Conservation (phyloP, 2,888 invertebrate genomes). For the Coelinius sp. region DNA sequence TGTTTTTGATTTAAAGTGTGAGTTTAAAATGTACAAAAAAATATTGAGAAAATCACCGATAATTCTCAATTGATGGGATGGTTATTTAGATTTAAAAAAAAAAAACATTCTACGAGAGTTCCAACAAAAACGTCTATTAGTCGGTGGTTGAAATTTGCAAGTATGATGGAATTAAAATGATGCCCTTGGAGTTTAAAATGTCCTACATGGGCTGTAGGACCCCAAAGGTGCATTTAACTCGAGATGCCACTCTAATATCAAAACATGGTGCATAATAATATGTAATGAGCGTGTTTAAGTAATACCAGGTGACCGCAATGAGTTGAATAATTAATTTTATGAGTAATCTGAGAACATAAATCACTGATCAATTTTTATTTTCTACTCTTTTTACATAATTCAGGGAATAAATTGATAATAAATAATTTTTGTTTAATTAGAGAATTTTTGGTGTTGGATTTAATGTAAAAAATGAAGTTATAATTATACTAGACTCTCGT, state of each 20-base stretch:
- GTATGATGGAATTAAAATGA: constrained; percentile 56
- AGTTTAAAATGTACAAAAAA: constrained; percentile 3
- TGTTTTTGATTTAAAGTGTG: constrained; percentile 29
- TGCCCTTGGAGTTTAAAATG: neutral
- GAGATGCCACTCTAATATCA: neutral
- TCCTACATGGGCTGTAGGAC: neutral
- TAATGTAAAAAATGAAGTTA: neutral
- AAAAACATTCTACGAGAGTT: constrained; percentile 48
- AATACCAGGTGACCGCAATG: constrained; percentile 55
- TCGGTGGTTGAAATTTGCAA: constrained; percentile 59
- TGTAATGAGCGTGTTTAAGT: constrained; percentile 34
- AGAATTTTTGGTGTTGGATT: neutral
- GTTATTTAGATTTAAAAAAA: constrained; percentile 15
- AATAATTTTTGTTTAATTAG: neutral
- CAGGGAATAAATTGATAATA: neutral
- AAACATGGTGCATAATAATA: constrained; percentile 11
- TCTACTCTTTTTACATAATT: neutral
- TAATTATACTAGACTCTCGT: neutral
- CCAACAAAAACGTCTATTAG: constrained; percentile 64
- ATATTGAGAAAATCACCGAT: constrained; percentile 56
- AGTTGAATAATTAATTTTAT: constrained; percentile 65
- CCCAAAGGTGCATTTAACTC: constrained; percentile 7
- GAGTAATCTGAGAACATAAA: constrained; percentile 61
- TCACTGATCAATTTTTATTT: constrained; percentile 46
- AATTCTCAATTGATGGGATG: constrained; percentile 60